These are phyloP conservation scores for Bursaphelenchus mucronatus DNA, from an alignment of 1,140 invertebrate genomes.

Conservation along the genomic window DNA sequence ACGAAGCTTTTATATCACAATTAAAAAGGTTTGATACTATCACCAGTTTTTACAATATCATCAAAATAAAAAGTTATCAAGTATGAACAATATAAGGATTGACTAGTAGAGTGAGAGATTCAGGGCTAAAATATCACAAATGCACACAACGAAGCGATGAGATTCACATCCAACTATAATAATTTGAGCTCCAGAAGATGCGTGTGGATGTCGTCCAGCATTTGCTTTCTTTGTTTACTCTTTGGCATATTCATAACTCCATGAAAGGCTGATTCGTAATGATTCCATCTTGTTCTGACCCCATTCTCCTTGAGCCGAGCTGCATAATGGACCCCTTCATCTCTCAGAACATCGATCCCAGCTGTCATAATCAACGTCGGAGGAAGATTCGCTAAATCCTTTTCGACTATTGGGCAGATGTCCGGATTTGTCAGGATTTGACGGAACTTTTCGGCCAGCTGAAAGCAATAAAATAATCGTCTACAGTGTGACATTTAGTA, in stretches of 20 bases:
- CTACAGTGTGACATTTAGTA: constrained; percentile 18
- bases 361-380: constrained; percentile 40
- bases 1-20: too few relatives aligned
- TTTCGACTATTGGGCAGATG: constrained; percentile 40
- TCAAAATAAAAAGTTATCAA: too few relatives aligned
- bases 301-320: constrained; percentile 20
- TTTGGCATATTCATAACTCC: constrained; percentile 43
- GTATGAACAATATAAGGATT: too few relatives aligned
- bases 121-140: too few relatives aligned
- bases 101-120: too few relatives aligned
- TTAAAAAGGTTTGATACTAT: too few relatives aligned
- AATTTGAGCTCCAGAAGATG: constrained; percentile 24
- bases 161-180: not conserved
- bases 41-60: too few relatives aligned
- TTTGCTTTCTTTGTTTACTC: constrained; percentile 33
- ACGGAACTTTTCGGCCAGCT: constrained; percentile 32
- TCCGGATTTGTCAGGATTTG: constrained; percentile 38
- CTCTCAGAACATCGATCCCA: constrained; percentile 44
- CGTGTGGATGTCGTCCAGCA: constrained; percentile 37
- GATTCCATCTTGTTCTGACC: constrained; percentile 36
- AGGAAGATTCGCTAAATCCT: constrained; percentile 33
- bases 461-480: constrained; percentile 11
- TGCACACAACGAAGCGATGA: too few relatives aligned
- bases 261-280: constrained; percentile 45
- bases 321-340: constrained; percentile 46